These are phyloP conservation scores for Callinectes sapidus DNA, from an alignment of 2,888 invertebrate species.

Conservation along the genomic window DNA sequence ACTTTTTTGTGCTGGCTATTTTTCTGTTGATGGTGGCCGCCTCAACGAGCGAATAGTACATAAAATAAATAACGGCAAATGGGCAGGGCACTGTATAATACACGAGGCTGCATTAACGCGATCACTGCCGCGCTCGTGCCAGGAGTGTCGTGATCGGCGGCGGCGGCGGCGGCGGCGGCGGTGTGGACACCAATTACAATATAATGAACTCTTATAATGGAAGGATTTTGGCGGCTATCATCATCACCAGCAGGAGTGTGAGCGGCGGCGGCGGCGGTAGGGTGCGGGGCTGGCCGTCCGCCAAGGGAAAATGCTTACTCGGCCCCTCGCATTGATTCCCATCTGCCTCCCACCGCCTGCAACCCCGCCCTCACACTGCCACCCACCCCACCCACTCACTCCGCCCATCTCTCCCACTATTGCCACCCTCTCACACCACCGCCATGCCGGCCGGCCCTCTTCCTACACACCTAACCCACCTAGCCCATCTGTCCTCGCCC, in stretches of 20 bases:
- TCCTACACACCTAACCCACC: not conserved
- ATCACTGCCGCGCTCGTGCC: not conserved
- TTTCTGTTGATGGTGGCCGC: not conserved
- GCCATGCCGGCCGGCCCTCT: not conserved
- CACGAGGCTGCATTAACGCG: not conserved
- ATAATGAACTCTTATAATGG: slow-evolving; percentile 23
- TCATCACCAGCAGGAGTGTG: slow-evolving; percentile 7
- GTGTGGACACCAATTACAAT: not conserved
- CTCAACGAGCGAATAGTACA: slow-evolving; percentile 14
- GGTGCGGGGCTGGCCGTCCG: not conserved
- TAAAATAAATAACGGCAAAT: slow-evolving; percentile 32
- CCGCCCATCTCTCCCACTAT: not conserved
- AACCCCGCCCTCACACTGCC: not conserved
- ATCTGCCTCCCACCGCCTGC: not conserved
- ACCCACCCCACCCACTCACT: slow-evolving; percentile 9
- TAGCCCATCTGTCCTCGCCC: not conserved
- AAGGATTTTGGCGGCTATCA: slow-evolving; percentile 1
- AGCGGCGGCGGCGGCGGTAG: not conserved
- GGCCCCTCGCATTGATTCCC: slow-evolving; percentile 10
- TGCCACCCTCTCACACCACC: not conserved
- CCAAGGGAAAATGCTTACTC: slow-evolving; percentile 30
- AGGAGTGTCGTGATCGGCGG: not conserved
- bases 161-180: not conserved
- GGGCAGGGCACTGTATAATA: not conserved
- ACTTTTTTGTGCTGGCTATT: not conserved